A percentile compares a stretch with the other conserved stretches of the same genome.
phyloP scores from a whole-genome alignment of 2,113 vertebrate species.

The Ageneiosus marmoratus region DNA sequence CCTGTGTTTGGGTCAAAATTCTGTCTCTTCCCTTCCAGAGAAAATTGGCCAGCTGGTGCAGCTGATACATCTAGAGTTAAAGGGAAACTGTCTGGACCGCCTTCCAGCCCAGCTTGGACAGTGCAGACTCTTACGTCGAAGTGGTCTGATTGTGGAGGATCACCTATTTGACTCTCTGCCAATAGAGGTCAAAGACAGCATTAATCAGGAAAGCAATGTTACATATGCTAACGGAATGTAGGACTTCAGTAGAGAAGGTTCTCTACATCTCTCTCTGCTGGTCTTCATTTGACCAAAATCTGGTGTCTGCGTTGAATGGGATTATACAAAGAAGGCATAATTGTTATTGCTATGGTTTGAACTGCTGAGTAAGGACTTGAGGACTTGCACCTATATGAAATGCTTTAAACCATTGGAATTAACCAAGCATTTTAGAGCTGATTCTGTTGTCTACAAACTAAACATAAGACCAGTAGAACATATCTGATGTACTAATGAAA shows the following conservation, averaged over 20 bases:
- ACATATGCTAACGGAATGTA: constrained; percentile 87
- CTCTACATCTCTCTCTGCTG: neutral
- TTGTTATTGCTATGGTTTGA: neutral
- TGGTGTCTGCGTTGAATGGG: neutral
- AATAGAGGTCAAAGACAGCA: constrained; percentile 87
- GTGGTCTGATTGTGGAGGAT: constrained; percentile 89
- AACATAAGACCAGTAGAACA: neutral
- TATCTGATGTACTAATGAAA: neutral
- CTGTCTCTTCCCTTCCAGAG: constrained; percentile 85
- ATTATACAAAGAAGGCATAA: neutral
- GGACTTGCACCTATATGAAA: constrained; percentile 1
- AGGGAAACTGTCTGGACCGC: constrained; percentile 94
- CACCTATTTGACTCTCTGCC: constrained; percentile 95
- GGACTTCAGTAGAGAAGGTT: constrained; percentile 46
- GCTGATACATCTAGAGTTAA: constrained; percentile 91
- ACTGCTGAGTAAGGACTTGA: constrained; percentile 38
- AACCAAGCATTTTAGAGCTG: neutral
- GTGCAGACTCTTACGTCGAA: constrained; percentile 86
- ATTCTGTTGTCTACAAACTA: neutral
- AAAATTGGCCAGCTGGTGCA: constrained; percentile 88
- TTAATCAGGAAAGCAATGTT: constrained; percentile 86
- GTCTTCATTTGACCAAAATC: neutral
- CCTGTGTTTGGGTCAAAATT: constrained; percentile 92
- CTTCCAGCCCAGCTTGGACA: constrained; percentile 87
- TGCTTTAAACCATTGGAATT: constrained; percentile 12